A percentile compares a stretch with the other conserved stretches of the same genome.
Evolutionary conservation across 2,113 vertebrate species (phyloP).

Genomic region (Pterophyllum scalare): DNA sequence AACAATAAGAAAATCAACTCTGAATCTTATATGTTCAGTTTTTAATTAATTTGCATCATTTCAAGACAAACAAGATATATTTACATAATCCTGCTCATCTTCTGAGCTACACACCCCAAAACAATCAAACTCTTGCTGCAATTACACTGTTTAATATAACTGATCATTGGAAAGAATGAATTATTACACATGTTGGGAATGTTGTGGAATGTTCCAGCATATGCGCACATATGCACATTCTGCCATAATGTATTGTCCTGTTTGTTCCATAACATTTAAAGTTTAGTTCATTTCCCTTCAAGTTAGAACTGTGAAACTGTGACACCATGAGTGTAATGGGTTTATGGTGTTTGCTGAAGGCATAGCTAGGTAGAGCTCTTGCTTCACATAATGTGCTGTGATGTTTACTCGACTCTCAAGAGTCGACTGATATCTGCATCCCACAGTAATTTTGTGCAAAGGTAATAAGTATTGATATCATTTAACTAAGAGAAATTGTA

Average conservation of each 20-base stretch:
- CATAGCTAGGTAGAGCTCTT: accelerated
- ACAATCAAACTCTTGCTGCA: no score
- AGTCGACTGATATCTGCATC: no score
- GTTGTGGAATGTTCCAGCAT: not conserved
- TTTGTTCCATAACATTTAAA: not conserved
- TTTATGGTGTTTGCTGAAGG: not conserved
- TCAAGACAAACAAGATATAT: no score
- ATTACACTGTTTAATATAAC: not conserved
- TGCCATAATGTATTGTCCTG: not conserved
- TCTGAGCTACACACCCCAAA: not conserved
- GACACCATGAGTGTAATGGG: not conserved
- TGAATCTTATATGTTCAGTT: not conserved
- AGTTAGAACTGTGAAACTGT: not conserved
- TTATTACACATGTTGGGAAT: not conserved
- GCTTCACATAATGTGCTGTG: not conserved
- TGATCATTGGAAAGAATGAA: not conserved
- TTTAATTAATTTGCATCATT: not conserved
- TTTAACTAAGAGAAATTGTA: not conserved
- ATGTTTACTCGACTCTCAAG: no score
- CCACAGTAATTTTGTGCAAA: not conserved
- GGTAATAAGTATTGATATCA: not conserved
- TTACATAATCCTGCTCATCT: no score
- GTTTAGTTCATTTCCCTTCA: not conserved
- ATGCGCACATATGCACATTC: not conserved
- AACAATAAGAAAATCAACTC: not conserved